Percentiles rank a stretch among this genome's conserved stretches.
These are phyloP conservation scores for Sebastes fasciatus DNA, from an alignment of 2,113 vertebrate genomes.

Conservation along the genomic window DNA sequence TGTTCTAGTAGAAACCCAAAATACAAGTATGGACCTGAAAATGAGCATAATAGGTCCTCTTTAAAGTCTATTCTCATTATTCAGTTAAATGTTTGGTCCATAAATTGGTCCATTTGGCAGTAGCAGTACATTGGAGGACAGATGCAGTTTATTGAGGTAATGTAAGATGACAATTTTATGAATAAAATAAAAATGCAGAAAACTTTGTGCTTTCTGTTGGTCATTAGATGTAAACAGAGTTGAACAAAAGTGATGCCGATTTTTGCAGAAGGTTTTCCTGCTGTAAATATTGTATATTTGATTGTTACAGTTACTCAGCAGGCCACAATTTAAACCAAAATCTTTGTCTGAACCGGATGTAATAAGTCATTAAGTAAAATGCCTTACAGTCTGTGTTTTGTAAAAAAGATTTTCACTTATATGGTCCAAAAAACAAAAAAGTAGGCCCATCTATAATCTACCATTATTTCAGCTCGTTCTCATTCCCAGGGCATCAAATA, in stretches of 20 bases:
- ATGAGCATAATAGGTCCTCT: no score
- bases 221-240: not conserved
- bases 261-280: no score
- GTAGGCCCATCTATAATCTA: not conserved
- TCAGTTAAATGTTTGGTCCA: not conserved
- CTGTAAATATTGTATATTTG: no score
- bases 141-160: not conserved
- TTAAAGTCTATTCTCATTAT: not conserved
- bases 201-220: no score
- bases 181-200: not conserved
- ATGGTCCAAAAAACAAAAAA: not conserved
- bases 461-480: no score
- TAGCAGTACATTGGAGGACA: not conserved
- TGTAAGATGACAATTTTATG: not conserved
- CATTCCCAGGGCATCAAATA: no score
- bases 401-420: slow-evolving; percentile 6
- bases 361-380: not conserved
- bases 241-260: not conserved
- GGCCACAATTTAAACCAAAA: slow-evolving; percentile 6
- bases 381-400: slow-evolving; percentile 1
- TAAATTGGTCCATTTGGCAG: not conserved
- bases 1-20: no score
- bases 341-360: not conserved
- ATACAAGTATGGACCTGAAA: no score
- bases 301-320: not conserved